These are phyloP conservation scores for Allacma fusca DNA, from an alignment of 2,888 invertebrate species.

Conservation along the genomic window DNA sequence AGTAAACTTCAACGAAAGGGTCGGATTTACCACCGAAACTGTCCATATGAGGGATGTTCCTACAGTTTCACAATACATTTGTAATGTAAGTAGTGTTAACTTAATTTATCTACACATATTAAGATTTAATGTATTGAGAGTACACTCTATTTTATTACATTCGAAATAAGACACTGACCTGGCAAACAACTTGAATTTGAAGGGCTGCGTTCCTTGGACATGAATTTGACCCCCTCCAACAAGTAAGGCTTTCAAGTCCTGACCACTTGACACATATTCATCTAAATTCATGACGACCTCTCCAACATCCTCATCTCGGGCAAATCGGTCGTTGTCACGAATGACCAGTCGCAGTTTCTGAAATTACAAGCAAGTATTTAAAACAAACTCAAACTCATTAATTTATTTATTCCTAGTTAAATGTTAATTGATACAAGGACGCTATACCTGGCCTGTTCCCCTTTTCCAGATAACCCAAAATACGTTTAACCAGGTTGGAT, in stretches of 20 bases:
- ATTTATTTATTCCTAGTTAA: too few relatives aligned
- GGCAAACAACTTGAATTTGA: constrained; percentile 54
- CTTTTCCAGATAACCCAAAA: constrained; percentile 56
- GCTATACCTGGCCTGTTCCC: constrained; percentile 47
- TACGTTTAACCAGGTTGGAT: constrained; percentile 57
- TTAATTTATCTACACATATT: too few relatives aligned
- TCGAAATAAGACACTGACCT: too few relatives aligned
- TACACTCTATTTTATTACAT: too few relatives aligned
- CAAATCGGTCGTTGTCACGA: constrained; percentile 51
- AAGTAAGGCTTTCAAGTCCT: constrained; percentile 49
- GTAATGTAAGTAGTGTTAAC: background rate
- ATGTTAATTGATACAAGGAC: background rate
- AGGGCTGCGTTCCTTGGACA: constrained; percentile 55
- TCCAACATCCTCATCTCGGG: constrained; percentile 55
- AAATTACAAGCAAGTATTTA: too few relatives aligned
- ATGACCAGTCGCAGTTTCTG: constrained; percentile 57
- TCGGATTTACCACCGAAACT: constrained; percentile 55
- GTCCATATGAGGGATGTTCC: constrained; percentile 55
- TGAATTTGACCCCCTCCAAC: constrained; percentile 50
- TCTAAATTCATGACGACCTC: constrained; percentile 56
- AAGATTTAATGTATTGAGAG: too few relatives aligned
- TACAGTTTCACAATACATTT: constrained; percentile 19
- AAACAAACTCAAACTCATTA: too few relatives aligned
- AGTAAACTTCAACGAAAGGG: constrained; percentile 58
- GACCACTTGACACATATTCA: constrained; percentile 53